Base-by-base conservation (phyloP, 2,888 invertebrate genomes). In the Myathropa florea region DNA sequence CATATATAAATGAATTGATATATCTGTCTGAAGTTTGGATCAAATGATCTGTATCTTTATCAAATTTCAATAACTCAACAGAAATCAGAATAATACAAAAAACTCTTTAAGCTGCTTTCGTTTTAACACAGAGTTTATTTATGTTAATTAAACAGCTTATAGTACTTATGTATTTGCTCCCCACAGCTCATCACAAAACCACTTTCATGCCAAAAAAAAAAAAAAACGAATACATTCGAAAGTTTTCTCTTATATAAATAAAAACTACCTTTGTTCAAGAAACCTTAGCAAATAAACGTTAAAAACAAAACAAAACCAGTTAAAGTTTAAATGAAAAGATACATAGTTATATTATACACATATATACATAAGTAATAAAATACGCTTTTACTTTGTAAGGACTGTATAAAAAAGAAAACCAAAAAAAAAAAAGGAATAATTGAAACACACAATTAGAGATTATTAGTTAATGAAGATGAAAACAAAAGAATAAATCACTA, bases 321-420 rank as follows among this genome's bases (percentile, higher is more conserved):
- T 67, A 80, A 81, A 81, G 67, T 71, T 76, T 63, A 76, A 77
- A 78, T 71, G 23, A 70, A 57, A 23, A 65, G 18, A 70, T 65
- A 83, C 39, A 80, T 77, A 84, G 75, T 79, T 76, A 84, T 82
- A 87, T 68, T 83, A 83, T 83, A 87, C 70, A 81, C 61, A 70
- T 80, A 61, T 90, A 90, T 91, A 46, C 46, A 78, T 91, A 91
- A 91, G 92, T 92, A 92, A 91, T 91, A 90, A 88, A 91, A 92
- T 92, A 92, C 92, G 92, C 92, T 92, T 92, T 90, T 92, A 92
- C 91, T 90, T 89, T 85, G 85, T 92, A 92, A 92, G 86, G 92
- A 91, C 91, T 91, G 91, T 92, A 90, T 89, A 91, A 89, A 83
- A 76, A 53, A 81, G 77, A 78, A 53, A 61, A 79, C 36, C 57